Conservation (phyloP, 2,797 vertebrate species). For the Typhlichthys subterraneus region DNA sequence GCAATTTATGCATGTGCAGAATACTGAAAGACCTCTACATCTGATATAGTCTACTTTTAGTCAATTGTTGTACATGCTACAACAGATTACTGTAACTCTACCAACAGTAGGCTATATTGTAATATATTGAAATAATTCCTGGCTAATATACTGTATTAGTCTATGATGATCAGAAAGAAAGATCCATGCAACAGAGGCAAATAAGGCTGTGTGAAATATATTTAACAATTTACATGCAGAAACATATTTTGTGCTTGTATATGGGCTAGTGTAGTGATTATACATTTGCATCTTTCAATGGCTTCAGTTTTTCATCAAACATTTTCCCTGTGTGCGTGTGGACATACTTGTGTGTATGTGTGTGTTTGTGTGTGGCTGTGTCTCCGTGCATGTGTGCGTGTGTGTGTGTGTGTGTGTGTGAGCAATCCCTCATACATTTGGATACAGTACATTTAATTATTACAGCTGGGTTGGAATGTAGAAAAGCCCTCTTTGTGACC, state of each 20-base stretch:
- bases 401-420: too few species aligned
- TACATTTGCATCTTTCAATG: background rate
- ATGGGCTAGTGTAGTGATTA: too few species aligned
- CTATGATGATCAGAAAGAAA: slow-evolving; percentile 27
- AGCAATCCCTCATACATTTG: too few species aligned
- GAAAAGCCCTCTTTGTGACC: too few species aligned
- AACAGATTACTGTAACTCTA: background rate
- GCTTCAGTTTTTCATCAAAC: slow-evolving; percentile 11
- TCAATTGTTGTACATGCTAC: background rate
- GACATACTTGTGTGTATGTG: slow-evolving; percentile 14
- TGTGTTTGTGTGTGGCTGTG: slow-evolving; percentile 3
- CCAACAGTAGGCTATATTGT: slow-evolving; percentile 51
- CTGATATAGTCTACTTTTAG: background rate
- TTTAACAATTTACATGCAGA: slow-evolving; percentile 2
- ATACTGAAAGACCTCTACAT: too few species aligned
- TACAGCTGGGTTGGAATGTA: too few species aligned
- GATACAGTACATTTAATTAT: too few species aligned
- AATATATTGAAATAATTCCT: background rate
- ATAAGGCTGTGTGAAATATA: background rate
- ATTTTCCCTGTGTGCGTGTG: slow-evolving; percentile 16
- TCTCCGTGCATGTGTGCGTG: background rate
- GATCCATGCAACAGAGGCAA: background rate
- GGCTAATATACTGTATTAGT: too few species aligned
- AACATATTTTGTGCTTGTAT: background rate
- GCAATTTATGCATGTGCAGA: too few species aligned